Percentiles rank a stretch among this genome's conserved stretches.
Conservation (phyloP, 2,797 vertebrate genomes). For the Paedocypris micromegethes region DNA sequence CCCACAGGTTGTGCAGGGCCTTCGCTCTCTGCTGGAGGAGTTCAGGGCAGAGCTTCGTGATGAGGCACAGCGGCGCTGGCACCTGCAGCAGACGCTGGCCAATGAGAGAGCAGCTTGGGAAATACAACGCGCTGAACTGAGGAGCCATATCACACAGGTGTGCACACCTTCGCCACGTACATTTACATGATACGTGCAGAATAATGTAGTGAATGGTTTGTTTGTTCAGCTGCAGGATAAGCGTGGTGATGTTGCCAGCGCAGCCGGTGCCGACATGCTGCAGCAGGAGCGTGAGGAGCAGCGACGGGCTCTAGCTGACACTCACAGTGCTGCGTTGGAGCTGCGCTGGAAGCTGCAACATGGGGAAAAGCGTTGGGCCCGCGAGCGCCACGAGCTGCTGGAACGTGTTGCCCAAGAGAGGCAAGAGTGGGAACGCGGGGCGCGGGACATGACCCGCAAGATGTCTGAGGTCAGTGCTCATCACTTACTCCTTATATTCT, state of each 20-base stretch:
- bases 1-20: constrained; percentile 78
- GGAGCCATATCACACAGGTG: constrained; percentile 84
- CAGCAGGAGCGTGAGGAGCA: constrained; percentile 80
- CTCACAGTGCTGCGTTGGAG: constrained; percentile 81
- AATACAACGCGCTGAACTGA: constrained; percentile 82
- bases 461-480: constrained; percentile 75
- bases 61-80: constrained; percentile 75
- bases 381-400: constrained; percentile 81
- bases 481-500: background rate
- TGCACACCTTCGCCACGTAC: too few species aligned
- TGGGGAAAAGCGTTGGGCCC: constrained; percentile 84
- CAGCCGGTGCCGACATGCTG: constrained; percentile 62
- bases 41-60: constrained; percentile 82
- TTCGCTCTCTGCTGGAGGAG: constrained; percentile 86
- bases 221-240: constrained; percentile 65
- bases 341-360: constrained; percentile 90
- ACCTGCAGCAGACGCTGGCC: constrained; percentile 83
- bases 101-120: constrained; percentile 91
- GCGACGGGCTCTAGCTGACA: constrained; percentile 82
- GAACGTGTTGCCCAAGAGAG: constrained; percentile 79
- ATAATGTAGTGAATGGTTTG: too few species aligned
- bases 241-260: constrained; percentile 53
- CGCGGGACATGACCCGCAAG: constrained; percentile 77
- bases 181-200: background rate
- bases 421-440: constrained; percentile 81